These are phyloP conservation scores for Lasioglossum figueresi DNA, from an alignment of 2,888 invertebrate genomes.

Conservation along the genomic window DNA sequence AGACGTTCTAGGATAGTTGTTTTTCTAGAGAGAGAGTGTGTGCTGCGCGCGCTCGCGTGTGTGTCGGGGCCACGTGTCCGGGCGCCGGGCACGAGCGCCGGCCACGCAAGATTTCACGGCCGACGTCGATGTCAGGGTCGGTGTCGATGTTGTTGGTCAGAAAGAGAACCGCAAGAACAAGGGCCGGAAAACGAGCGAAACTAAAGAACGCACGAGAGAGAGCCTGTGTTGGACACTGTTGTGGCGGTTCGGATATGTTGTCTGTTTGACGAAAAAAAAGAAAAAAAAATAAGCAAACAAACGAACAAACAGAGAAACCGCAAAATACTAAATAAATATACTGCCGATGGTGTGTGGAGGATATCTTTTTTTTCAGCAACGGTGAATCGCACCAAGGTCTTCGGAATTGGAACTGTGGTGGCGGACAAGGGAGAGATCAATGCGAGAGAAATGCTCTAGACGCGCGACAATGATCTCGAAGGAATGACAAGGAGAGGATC, in stretches of 20 bases:
- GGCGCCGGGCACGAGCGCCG: neutral
- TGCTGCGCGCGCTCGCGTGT: neutral
- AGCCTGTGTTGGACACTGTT: neutral
- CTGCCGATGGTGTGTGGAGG: conserved; percentile 48
- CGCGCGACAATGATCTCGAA: conserved; percentile 35
- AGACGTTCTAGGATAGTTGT: conserved; percentile 37
- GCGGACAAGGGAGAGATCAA: conserved; percentile 16
- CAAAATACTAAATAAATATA: conserved; percentile 7
- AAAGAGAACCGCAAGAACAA: neutral
- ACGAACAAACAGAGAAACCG: neutral
- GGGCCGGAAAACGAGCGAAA: neutral
- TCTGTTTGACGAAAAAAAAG: neutral
- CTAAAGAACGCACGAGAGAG: neutral
- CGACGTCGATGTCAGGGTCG: neutral
- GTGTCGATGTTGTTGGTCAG: neutral
- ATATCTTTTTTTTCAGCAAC: conserved; percentile 57
- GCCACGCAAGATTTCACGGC: neutral
- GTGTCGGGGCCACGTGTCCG: conserved; percentile 1
- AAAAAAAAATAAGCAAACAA: neutral
- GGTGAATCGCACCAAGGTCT: conserved; percentile 39
- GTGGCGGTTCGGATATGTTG: neutral
- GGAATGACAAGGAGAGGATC: conserved; percentile 44
- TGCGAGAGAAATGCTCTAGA: conserved; percentile 26
- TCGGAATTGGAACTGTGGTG: conserved; percentile 35
- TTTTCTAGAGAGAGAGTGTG: conserved; percentile 11